Evolutionary conservation across 1,140 invertebrate genomes (phyloP).

Genomic region (Macrocentrus cingulum): DNA sequence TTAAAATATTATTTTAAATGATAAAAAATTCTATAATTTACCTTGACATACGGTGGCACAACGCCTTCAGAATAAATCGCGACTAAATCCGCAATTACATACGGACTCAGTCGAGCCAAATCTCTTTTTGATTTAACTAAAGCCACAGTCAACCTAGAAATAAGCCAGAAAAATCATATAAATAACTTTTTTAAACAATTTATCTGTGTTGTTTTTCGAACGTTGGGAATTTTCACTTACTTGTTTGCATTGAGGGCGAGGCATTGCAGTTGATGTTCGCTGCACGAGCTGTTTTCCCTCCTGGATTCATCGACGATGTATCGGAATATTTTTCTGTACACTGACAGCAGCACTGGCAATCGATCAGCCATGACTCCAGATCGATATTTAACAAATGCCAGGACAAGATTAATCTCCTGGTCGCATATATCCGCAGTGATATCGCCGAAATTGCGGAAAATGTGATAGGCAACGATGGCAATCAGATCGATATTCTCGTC

Average conservation of each 20-base stretch:
- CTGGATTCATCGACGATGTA: slow-evolving; percentile 33
- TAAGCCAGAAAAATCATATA: not conserved
- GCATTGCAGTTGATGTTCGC: slow-evolving; percentile 27
- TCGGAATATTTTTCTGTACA: slow-evolving; percentile 34
- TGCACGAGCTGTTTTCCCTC: slow-evolving; percentile 19
- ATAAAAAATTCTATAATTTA: slow-evolving; percentile 34
- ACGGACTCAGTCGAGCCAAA: slow-evolving; percentile 8
- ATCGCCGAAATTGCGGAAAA: slow-evolving; percentile 4
- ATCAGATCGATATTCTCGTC: slow-evolving; percentile 34
- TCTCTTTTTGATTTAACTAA: slow-evolving; percentile 22
- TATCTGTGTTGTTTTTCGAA: not conserved
- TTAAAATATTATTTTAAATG: slow-evolving; percentile 15
- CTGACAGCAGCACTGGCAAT: slow-evolving; percentile 36
- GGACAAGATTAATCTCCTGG: slow-evolving; percentile 30
- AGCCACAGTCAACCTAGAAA: slow-evolving; percentile 4
- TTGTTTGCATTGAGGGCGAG: slow-evolving; percentile 38
- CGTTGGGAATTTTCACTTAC: slow-evolving; percentile 34
- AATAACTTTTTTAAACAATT: slow-evolving; percentile 1
- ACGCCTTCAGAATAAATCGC: slow-evolving; percentile 48
- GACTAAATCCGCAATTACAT: slow-evolving; percentile 42
- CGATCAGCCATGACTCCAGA: slow-evolving; percentile 35
- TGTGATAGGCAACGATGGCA: slow-evolving; percentile 18
- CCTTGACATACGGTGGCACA: slow-evolving; percentile 53
- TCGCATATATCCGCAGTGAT: slow-evolving; percentile 16
- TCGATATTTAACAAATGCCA: slow-evolving; percentile 32